Base-by-base conservation (phyloP, 1,140 invertebrate genomes). In the Calephelis nemesis region DNA sequence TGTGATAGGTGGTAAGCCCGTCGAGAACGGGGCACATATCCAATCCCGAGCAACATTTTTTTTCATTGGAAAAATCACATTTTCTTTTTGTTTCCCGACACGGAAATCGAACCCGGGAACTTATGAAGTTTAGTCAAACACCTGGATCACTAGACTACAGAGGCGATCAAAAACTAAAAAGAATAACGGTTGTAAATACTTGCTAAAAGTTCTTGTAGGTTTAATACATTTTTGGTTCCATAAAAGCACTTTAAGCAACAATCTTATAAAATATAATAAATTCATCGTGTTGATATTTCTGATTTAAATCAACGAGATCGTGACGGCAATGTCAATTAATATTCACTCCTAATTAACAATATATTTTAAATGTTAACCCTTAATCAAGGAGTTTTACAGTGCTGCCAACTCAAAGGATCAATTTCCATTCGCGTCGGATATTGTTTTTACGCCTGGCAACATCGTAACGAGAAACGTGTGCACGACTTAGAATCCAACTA, bases 401-500 rank as follows among this genome's bases (percentile, higher is more conserved):
- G 70, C 71, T 72, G 69, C 70, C 76, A 79, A 75, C 73, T 79
- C 75, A 79, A 81, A 81, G 79, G 71, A 65, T 50, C 9, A 63
- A 62, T 77, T 75, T 80, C 75, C 9, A 64, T 65, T 15, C 82
- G 74, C 81, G 81, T 82, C 80, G 77, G 74, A 83, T 84, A 79
- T 84, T 83, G 73, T 84, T 83, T 81, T 83, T 72, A 81, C 82
- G 82, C 69, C 68, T 81, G 82, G 77, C 76, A 78, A 75, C 79
- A 76, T 48, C 74, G 54, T 82, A 83, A 84, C 76, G 75, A 81
- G 77, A 79, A 79, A 79, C 77, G 81, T 81, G 76, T 74, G 74
- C 52, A 39, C 54, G 54, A 40, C 54, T 58, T 39, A 19, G 39
- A 54, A 58, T 58, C 54, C 54, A 58, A 58, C 54, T 58, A 58